Conservation (phyloP, 2,888 invertebrate species). For the Sthenelais limicola region DNA sequence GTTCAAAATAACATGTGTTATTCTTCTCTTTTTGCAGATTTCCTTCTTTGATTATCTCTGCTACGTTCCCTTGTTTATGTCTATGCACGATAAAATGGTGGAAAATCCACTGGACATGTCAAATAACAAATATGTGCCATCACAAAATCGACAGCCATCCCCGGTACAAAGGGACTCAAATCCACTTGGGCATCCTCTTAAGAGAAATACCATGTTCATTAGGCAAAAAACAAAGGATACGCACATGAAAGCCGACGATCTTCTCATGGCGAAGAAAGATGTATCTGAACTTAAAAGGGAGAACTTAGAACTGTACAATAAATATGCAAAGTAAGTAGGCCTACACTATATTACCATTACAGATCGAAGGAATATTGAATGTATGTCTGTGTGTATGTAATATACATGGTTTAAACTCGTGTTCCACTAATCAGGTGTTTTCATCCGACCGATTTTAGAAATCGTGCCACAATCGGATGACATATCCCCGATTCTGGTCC, state of each 20-base stretch:
- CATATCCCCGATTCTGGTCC: no score
- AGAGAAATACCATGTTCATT: slow-evolving; percentile 34
- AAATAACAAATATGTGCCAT: slow-evolving; percentile 61
- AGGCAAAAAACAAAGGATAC: slow-evolving; percentile 41
- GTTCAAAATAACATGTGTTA: no score
- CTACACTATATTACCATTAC: neutral
- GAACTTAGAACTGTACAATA: slow-evolving; percentile 57
- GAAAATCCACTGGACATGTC: slow-evolving; percentile 70
- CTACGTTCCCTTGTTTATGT: slow-evolving; percentile 71
- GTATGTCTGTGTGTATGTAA: neutral
- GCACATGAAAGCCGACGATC: slow-evolving; percentile 59
- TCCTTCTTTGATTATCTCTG: slow-evolving; percentile 70
- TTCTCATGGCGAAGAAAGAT: slow-evolving; percentile 59
- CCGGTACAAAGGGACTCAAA: slow-evolving; percentile 68
- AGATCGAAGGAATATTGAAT: no score
- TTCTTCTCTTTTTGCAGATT: slow-evolving; percentile 60
- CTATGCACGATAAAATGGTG: slow-evolving; percentile 71
- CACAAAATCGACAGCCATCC: slow-evolving; percentile 41
- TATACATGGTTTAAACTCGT: neutral
- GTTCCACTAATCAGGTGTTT: neutral
- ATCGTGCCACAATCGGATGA: no score
- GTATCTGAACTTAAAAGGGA: slow-evolving; percentile 56
- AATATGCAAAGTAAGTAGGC: slow-evolving; percentile 52
- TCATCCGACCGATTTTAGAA: no score
- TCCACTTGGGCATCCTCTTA: slow-evolving; percentile 66